These are phyloP conservation scores for Equus quagga DNA, from an alignment of 2,113 vertebrate genomes.

Conservation along the genomic window DNA sequence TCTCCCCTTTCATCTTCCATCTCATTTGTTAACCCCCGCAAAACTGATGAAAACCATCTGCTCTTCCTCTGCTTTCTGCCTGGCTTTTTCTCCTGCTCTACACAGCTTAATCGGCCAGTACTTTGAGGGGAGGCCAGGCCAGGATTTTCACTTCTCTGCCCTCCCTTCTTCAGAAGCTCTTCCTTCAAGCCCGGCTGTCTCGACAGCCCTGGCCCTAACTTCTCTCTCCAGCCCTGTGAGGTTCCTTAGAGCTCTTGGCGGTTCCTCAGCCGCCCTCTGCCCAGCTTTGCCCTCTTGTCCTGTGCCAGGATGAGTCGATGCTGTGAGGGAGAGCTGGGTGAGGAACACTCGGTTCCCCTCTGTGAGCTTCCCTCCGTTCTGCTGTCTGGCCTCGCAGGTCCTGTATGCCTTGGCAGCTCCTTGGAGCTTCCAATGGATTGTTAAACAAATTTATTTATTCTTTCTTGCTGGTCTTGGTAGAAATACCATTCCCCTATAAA, in stretches of 20 bases:
- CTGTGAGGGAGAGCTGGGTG: neutral
- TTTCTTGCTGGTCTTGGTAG: neutral
- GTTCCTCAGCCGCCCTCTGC: neutral
- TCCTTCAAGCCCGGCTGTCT: neutral
- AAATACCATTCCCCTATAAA: neutral
- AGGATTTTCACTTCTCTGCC: neutral
- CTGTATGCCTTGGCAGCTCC: neutral
- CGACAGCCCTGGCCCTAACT: neutral
- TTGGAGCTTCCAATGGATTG: neutral
- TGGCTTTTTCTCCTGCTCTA: neutral
- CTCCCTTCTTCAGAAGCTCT: neutral
- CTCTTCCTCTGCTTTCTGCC: neutral
- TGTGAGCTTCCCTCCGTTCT: neutral
- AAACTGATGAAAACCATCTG: neutral
- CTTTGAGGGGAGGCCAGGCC: neutral
- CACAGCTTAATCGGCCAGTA: neutral
- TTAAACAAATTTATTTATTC: neutral
- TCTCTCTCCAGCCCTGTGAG: neutral
- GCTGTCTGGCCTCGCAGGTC: neutral
- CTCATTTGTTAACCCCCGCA: neutral
- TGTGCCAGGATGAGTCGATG: neutral
- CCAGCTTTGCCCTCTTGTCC: neutral
- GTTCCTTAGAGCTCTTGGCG: neutral
- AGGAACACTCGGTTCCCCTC: neutral
- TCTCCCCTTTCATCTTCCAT: neutral